A percentile compares a stretch with the other conserved stretches of the same genome.
phyloP scores from a whole-genome alignment of 2,113 vertebrate species.

The Cettia cetti region DNA sequence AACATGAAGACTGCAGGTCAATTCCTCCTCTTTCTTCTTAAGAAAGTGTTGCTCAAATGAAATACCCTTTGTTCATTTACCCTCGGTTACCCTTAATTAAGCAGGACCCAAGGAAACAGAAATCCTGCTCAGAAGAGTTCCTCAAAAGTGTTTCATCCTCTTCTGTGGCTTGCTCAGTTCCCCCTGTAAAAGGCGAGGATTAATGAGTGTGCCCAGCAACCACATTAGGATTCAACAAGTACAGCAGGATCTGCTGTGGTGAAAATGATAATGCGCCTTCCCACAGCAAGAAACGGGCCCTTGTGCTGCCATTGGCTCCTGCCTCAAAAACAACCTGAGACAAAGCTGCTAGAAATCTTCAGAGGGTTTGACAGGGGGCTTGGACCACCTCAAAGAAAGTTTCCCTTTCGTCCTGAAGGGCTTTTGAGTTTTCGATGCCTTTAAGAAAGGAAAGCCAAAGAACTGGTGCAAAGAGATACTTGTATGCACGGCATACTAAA shows the following conservation, averaged over 20 bases:
- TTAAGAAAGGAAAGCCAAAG: slow-evolving; percentile 33
- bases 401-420: slow-evolving; percentile 34
- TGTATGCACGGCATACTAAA: slow-evolving; percentile 39
- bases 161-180: background rate
- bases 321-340: slow-evolving; percentile 67
- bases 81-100: slow-evolving; percentile 59
- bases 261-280: slow-evolving; percentile 48
- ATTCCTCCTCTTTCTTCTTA: slow-evolving; percentile 27
- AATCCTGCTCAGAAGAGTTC: slow-evolving; percentile 49
- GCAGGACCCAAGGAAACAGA: slow-evolving; percentile 48
- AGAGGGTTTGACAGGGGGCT: slow-evolving; percentile 53
- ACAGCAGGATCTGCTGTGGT: slow-evolving; percentile 37
- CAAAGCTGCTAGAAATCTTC: slow-evolving; percentile 68
- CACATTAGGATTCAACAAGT: slow-evolving; percentile 30
- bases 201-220: slow-evolving; percentile 24
- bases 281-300: slow-evolving; percentile 50
- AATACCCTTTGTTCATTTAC: slow-evolving; percentile 49
- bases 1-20: slow-evolving; percentile 35
- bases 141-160: slow-evolving; percentile 40
- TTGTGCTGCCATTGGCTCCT: slow-evolving; percentile 25
- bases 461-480: slow-evolving; percentile 32
- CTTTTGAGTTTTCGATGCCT: slow-evolving; percentile 47
- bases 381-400: slow-evolving; percentile 67
- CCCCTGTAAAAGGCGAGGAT: slow-evolving; percentile 16
- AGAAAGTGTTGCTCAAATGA: slow-evolving; percentile 28